phyloP scores from a whole-genome alignment of 2,888 invertebrate genomes.

The Chironomus riparius region DNA sequence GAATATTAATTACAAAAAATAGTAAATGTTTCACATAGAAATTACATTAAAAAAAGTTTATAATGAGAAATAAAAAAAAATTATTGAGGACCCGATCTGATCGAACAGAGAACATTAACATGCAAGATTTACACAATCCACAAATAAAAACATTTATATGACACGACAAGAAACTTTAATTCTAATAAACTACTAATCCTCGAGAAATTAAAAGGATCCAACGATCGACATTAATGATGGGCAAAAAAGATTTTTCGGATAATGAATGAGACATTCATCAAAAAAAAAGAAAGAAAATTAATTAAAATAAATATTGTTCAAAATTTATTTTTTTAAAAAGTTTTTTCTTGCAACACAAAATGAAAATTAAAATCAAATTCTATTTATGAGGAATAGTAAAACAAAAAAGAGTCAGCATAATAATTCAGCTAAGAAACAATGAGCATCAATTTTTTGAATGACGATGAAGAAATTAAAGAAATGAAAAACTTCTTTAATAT shows the following conservation, averaged over 20 bases:
- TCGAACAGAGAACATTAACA: not conserved
- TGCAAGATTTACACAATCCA: not conserved
- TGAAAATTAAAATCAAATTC: too few species aligned
- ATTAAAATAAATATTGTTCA: not conserved
- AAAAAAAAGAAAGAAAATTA: not conserved
- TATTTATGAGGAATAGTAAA: too few species aligned
- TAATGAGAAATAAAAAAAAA: not conserved
- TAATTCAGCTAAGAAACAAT: not conserved
- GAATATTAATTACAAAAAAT: not conserved
- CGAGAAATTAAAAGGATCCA: too few species aligned
- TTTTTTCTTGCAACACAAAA: not conserved
- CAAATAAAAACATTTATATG: too few species aligned
- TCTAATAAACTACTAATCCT: too few species aligned
- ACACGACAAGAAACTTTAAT: too few species aligned
- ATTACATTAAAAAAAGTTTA: not conserved
- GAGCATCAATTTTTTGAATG: too few species aligned
- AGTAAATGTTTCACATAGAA: not conserved
- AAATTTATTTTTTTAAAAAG: conserved; percentile 23
- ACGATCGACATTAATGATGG: too few species aligned
- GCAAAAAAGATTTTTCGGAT: not conserved
- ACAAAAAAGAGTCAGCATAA: not conserved
- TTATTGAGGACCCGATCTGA: not conserved
- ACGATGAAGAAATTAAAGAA: not conserved
- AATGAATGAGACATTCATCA: not conserved
- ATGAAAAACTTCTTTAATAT: not conserved